Evolutionary conservation across 1,140 invertebrate species (phyloP), one percentile per base, ranked within the genome.

Genomic region (Ganaspis sp.): DNA sequence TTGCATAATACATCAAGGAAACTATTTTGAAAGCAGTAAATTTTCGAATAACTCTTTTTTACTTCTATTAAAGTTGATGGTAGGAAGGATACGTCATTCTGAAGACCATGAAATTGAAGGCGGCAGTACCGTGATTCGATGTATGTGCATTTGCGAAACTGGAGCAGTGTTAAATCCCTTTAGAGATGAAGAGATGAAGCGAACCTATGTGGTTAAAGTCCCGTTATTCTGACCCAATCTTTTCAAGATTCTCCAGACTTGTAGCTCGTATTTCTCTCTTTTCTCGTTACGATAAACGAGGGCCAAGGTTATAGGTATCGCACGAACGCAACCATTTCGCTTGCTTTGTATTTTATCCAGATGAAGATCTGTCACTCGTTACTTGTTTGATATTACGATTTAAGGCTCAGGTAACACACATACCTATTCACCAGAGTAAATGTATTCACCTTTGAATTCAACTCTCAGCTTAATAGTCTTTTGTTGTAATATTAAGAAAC

Each of bases 161-260:
- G 54, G 21, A 15, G 15, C 54, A 64, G 21, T 29, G 23, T 64
- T 64, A 64, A 64, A 64, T 64, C 54, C 23, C 54, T 64, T 15
- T 64, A 15, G 12, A 34, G 58, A 29, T 58, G 54, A 58, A 58
- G 54, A 58, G 54, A 26, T 29, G 58, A 54, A 19, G 54, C 23
- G 58, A 64, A 64, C 58, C 15, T 64, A 26, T 15, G 58, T n/a
- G 58, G 58, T 29, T 64, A 64, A 15, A 64, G 58, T 64, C 58
- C 58, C 58, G 58, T 29, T 64, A 64, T 64, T 29, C 8, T 64
- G 58, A 34, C 58, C 58, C 26, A 64, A 64, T 29, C 58, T 64
- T 64, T 64, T 12, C 2, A n/a, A 29, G 26, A 29, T 64, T 29
- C 23, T 29, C 11, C 45, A 49, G 45, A 49, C 45, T n/a, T n/a